phyloP scores from a whole-genome alignment of 2,797 vertebrate species.

The Anguilla pacifica region DNA sequence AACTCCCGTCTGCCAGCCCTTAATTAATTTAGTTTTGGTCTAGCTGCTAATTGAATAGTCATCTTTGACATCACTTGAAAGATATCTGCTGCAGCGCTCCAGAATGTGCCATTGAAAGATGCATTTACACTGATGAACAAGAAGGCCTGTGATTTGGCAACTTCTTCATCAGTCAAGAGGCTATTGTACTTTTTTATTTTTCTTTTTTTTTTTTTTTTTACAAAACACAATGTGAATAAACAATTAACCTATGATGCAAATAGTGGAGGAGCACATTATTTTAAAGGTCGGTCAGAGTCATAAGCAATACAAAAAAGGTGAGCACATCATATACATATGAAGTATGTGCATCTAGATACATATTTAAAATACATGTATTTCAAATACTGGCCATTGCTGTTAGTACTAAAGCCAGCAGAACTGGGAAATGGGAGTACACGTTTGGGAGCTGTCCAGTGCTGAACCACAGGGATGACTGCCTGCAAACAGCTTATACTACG shows the following conservation, averaged over 20 bases:
- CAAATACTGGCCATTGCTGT: no score
- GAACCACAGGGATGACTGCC: no score
- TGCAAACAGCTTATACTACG: no score
- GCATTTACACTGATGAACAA: neutral
- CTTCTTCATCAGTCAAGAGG: neutral
- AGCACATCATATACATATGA: no score
- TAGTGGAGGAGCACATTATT: no score
- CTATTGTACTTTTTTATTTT: neutral
- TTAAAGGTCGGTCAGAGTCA: no score
- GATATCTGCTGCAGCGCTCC: neutral
- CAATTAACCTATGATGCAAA: neutral
- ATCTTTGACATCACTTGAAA: neutral
- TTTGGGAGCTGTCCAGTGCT: no score
- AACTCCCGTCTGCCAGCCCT: neutral
- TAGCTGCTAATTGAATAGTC: neutral
- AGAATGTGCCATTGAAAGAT: neutral
- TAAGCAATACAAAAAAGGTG: no score
- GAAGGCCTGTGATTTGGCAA: neutral
- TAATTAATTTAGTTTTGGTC: neutral
- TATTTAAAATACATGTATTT: no score
- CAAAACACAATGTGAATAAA: neutral
- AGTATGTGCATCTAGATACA: no score
- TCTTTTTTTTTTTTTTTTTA: neutral
- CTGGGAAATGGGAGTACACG: no score
- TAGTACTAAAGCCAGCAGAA: no score